A percentile compares a stretch with the other conserved stretches of the same genome.
phyloP scores from a whole-genome alignment of 2,888 invertebrate genomes.

The Agrochola macilenta region DNA sequence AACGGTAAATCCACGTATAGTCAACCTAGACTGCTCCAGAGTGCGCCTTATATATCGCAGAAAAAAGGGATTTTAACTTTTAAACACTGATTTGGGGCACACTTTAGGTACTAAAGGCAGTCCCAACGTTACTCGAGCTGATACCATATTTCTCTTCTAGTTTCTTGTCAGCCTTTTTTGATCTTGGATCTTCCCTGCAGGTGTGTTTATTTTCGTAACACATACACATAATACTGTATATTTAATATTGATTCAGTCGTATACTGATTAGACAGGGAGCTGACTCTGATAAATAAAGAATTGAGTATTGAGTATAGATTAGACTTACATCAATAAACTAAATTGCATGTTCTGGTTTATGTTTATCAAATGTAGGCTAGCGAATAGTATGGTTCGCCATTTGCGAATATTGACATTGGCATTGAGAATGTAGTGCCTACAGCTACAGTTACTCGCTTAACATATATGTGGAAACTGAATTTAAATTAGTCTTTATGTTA shows the following conservation, averaged over 20 bases:
- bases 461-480: constrained; percentile 62
- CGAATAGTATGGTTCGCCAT: constrained; percentile 4
- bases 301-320: too few relatives aligned
- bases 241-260: constrained; percentile 20
- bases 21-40: not conserved
- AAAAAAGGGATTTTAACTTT: not conserved
- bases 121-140: not conserved
- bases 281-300: constrained; percentile 34
- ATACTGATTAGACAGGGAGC: constrained; percentile 45
- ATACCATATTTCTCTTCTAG: not conserved
- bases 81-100: not conserved
- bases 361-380: constrained; percentile 26
- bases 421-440: constrained; percentile 21
- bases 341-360: not conserved
- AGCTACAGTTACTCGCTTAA: constrained; percentile 40
- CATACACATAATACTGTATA: constrained; percentile 9
- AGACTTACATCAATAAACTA: constrained; percentile 27
- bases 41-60: not conserved
- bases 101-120: not conserved
- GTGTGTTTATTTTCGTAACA: constrained; percentile 29
- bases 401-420: constrained; percentile 47
- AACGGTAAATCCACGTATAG: not conserved
- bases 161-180: constrained; percentile 9
- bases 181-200: constrained; percentile 1
- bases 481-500: constrained; percentile 58